Base-by-base conservation (phyloP, 2,113 vertebrate genomes). In the Malurus cyaneus region DNA sequence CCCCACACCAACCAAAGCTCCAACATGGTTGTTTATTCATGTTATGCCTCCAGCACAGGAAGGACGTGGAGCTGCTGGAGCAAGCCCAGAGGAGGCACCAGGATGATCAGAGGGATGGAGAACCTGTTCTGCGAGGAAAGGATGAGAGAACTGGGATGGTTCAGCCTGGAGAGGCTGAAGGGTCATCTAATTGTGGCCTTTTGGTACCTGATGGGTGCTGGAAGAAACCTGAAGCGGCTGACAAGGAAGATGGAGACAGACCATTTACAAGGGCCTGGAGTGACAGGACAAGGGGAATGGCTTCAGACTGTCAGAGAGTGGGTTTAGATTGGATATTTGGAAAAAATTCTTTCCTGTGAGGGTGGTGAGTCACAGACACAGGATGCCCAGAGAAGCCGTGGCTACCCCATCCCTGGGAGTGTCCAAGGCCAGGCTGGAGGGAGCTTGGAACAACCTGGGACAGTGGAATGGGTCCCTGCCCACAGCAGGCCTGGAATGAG, bases 31-130 rank as follows among this genome's bases (percentile, higher is more conserved):
- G 4, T 36, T 71, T 47, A 29, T 26, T 25, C 34, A 32, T 7
- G 39, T 19, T 49, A 5, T 34, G 20, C 44, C 36, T 34, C 32
- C 36, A 46, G 62, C 18, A 44, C 28, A 59, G 77, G 28, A 46
- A 73, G 32, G 46, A 52, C 6, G 2, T n/a, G 23, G 18, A 39
- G 28, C 44, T 89, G 32, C 6, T 46, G 32, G 12, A 66, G 39
- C 0, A 0, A 73, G 46, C 29, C 52, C 32, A 60, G 32, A 39
- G 32, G 36, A 66, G 28, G 19, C 6, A 73, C 23, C 18, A 28
- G 44, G 12, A 66, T 11, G 23, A 59, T 44, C 32, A 36, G 21
- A 44, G 15, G 26, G 28, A 24, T 39, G 36, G 18, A 67, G 36
- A 76, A 44, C 11, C 26, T 59, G 29, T 44, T 16, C 53, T 34